Conservation (phyloP, 2,888 invertebrate genomes). For the Lomographa bimaculata region DNA sequence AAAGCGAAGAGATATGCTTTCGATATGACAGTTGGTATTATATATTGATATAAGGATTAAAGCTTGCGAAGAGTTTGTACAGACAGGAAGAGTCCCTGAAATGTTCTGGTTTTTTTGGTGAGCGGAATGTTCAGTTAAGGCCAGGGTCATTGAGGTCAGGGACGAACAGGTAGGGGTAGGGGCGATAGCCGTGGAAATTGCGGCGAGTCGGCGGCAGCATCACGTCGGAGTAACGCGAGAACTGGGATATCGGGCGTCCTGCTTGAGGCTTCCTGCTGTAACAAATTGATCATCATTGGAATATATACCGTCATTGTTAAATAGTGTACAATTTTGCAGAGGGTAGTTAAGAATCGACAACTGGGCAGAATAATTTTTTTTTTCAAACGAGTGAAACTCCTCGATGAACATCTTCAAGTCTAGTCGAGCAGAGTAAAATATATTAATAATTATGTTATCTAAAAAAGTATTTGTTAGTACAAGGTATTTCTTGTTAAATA, state of each 20-base stretch:
- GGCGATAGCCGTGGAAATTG: conserved; percentile 64
- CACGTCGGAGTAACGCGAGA: conserved; percentile 77
- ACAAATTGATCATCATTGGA: conserved; percentile 4
- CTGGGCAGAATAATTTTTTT: no score
- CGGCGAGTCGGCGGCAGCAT: conserved; percentile 71
- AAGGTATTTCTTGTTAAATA: no score
- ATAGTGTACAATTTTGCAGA: no score
- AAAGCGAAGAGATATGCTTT: conserved; percentile 73
- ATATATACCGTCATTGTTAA: no score
- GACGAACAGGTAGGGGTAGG: conserved; percentile 60
- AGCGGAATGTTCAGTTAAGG: conserved; percentile 62
- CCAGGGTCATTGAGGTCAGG: conserved; percentile 65
- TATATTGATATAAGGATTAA: conserved; percentile 51
- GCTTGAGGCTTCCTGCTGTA: conserved; percentile 66
- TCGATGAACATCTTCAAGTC: no score
- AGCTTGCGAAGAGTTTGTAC: conserved; percentile 52
- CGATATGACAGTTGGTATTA: conserved; percentile 68
- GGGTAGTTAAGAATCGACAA: no score
- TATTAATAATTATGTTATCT: no score
- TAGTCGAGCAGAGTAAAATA: no score
- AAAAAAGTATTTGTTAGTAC: no score
- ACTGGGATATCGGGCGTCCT: conserved; percentile 73
- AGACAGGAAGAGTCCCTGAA: conserved; percentile 43
- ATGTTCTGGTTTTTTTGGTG: conserved; percentile 43
- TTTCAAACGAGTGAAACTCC: no score